Evolutionary conservation across 2,113 vertebrate genomes (phyloP).

Genomic region (Myrmophylax atrothorax): DNA sequence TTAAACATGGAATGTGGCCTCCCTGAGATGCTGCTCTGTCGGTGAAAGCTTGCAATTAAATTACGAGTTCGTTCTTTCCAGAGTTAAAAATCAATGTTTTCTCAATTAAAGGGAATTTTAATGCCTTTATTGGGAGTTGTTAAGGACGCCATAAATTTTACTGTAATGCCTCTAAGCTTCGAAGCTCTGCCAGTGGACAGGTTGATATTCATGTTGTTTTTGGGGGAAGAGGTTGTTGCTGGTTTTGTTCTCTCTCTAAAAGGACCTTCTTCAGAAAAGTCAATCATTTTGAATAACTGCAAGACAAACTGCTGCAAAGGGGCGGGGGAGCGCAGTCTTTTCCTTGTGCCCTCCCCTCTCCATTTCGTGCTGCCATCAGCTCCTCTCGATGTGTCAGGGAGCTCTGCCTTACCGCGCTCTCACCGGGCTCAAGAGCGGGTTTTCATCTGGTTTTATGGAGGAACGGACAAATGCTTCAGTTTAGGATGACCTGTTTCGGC

Average conservation of each 20-base stretch:
- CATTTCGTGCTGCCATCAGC: background rate
- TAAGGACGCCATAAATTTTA: slow-evolving; percentile 77
- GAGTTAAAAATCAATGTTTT: slow-evolving; percentile 78
- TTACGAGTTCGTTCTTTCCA: slow-evolving; percentile 66
- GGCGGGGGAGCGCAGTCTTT: background rate
- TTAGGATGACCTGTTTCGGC: background rate
- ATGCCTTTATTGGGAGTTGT: slow-evolving; percentile 74
- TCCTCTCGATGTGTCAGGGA: background rate
- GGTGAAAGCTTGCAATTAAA: slow-evolving; percentile 73
- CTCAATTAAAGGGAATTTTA: slow-evolving; percentile 78
- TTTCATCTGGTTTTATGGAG: background rate
- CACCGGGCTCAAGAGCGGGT: background rate
- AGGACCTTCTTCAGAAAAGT: slow-evolving; percentile 47
- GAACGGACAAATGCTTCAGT: background rate
- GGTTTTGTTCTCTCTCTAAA: slow-evolving; percentile 32
- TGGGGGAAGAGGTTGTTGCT: background rate
- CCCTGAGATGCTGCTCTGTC: background rate
- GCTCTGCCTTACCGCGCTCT: background rate
- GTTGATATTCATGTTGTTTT: slow-evolving; percentile 46
- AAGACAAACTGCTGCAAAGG: slow-evolving; percentile 36
- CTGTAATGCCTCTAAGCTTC: slow-evolving; percentile 53
- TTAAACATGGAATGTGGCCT: slow-evolving; percentile 53
- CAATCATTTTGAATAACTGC: slow-evolving; percentile 59
- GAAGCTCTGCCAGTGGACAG: slow-evolving; percentile 33
- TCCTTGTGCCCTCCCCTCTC: background rate